Base-by-base conservation (phyloP, 2,797 vertebrate species). In the Aratinga solstitialis region DNA sequence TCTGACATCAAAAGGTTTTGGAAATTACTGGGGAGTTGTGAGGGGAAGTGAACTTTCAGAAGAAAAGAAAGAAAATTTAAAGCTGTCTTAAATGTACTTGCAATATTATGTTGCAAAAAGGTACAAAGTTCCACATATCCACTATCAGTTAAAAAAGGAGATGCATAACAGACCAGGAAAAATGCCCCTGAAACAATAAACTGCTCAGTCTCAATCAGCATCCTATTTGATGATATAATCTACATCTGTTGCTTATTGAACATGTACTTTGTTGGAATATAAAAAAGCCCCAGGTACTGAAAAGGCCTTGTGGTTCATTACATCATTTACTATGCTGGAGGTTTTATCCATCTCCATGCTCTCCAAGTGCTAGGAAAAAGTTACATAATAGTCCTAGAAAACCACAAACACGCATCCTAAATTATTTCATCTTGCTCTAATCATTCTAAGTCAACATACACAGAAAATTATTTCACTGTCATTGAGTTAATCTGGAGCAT, bases 211-310 rank as follows among this genome's bases (percentile, higher is more conserved):
- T 62, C 80, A 78, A 50, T 50, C 38, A 89, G 27, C 20, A 72
- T 91, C 78, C 42, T 75, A 27, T 83, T 75, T 69, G 58, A 75
- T 50, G 36, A 72, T 72, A 76, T 14, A 62, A 79, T 63, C 77
- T 80, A 80, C 68, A 89, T 93, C 81, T 87, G 77, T 54, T 92
- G 15, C 66, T 92, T 38, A 36, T 87, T 95, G 82, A 94, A 62
- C 13, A 7, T 3, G 16, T 13, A 16, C n/a, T 77, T 93, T 50
- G 34, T n/a, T 74, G 63, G 38, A 85, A 72, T 27, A 30, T 32
- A 62, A 77, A 79, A 90, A 74, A 56, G 30, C 56, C 48, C 23
- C 36, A 75, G 67, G 75, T 82, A 54, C 38, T 69, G 11, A 77
- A 76, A 22, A 58, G 8, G n/a, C 34, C 40, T 83, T 91, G 34